Base-by-base conservation (phyloP, 1,140 invertebrate species). In the Drosophila ficusphila region DNA sequence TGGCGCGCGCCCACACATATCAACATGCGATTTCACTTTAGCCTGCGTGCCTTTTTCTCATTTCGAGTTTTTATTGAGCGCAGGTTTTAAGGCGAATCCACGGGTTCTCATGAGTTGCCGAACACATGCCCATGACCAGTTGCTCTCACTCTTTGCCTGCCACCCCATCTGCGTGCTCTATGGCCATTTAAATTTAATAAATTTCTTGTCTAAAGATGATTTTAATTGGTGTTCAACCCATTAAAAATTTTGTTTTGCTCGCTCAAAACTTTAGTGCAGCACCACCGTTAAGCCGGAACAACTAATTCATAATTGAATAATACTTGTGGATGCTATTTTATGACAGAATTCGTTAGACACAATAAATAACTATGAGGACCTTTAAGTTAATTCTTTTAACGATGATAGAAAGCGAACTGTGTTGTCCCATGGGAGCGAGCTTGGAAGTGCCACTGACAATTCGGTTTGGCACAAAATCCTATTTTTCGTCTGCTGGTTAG, bases 211-310 rank as follows among this genome's bases (percentile, higher is more conserved):
- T 76, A 79, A 79, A 78, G 76, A 78, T 76, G 38, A 76, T 72
- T 78, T 78, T 78, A 78, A 78, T 78, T 78, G 75, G 70, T 78
- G 75, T 75, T 75, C 58, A 78, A 78, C 65, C 64, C 65, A 78
- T 78, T 78, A 78, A 75, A 78, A 75, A 78, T 78, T 78, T 78
- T 75, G 75, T 75, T 77, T 39, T 6, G n/a, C n/a, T n/a, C n/a
- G n/a, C n/a, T n/a, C n/a, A n/a, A n/a, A n/a, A n/a, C n/a, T n/a
- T n/a, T n/a, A n/a, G n/a, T n/a, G n/a, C n/a, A n/a, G n/a, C n/a
- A n/a, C n/a, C n/a, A n/a, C n/a, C n/a, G n/a, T n/a, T n/a, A n/a
- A n/a, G n/a, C n/a, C n/a, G n/a, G n/a, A n/a, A n/a, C n/a, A n/a
- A n/a, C n/a, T n/a, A n/a, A n/a, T n/a, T n/a, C n/a, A n/a, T n/a